Conservation (phyloP, 2,113 vertebrate species). For the Procavia capensis region DNA sequence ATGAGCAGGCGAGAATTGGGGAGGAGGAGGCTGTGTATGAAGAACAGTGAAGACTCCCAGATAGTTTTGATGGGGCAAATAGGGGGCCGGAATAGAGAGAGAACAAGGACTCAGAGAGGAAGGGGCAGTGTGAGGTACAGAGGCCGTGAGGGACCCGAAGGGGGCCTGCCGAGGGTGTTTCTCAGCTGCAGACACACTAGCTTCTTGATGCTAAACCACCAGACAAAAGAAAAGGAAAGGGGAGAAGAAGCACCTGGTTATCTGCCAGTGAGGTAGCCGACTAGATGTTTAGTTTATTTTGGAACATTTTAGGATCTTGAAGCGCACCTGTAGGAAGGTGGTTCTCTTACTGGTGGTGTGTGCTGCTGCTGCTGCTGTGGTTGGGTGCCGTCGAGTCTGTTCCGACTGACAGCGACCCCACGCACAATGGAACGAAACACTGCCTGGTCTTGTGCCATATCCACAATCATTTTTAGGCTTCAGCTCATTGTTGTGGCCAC, state of each 20-base stretch:
- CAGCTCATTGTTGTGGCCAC: too few species aligned
- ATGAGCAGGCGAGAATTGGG: background rate
- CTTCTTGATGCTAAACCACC: background rate
- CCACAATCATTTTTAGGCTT: too few species aligned
- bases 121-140: background rate
- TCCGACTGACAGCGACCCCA: too few species aligned
- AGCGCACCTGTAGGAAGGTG: background rate
- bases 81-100: background rate
- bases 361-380: too few species aligned
- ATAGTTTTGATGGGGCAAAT: background rate
- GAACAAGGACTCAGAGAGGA: background rate
- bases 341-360: background rate
- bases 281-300: background rate
- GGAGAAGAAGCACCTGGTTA: background rate
- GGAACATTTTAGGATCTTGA: background rate
- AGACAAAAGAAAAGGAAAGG: background rate
- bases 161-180: background rate
- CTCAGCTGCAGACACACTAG: background rate
- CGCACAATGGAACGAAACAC: too few species aligned
- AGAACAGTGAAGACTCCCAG: background rate
- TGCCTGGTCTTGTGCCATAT: too few species aligned
- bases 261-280: background rate
- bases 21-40: background rate
- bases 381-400: too few species aligned
- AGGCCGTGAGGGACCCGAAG: background rate